Percentiles rank a stretch among this genome's conserved stretches.
Evolutionary conservation across 2,888 invertebrate species (phyloP).

Genomic region (Apomyelois bistriatella): DNA sequence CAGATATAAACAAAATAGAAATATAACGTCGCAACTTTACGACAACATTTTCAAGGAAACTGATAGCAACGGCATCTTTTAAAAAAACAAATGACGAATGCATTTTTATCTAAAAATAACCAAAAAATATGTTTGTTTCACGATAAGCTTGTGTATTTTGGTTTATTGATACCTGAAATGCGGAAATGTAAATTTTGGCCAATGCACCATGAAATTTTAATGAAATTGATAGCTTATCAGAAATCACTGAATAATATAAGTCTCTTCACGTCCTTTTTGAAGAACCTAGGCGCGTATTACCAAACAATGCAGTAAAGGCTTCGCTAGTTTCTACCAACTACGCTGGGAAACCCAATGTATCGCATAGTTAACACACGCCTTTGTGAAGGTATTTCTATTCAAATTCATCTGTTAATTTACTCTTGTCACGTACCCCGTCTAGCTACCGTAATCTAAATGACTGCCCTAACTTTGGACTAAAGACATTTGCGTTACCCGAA

Average conservation of each 20-base stretch:
- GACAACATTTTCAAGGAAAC: neutral
- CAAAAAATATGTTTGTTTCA: conserved; percentile 9
- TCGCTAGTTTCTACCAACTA: neutral
- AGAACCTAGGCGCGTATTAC: neutral
- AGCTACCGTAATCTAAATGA: conserved; percentile 16
- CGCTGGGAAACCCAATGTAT: conserved; percentile 3
- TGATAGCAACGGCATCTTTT: neutral
- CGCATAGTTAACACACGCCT: conserved; percentile 11
- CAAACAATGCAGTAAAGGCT: conserved; percentile 1
- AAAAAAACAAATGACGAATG: conserved; percentile 56
- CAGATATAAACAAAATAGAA: neutral
- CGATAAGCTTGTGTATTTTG: neutral
- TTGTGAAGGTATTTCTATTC: conserved; percentile 33
- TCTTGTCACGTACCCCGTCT: conserved; percentile 29
- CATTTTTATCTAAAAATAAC: conserved; percentile 37
- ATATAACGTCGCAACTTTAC: neutral
- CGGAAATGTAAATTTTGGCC: neutral
- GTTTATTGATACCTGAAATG: neutral
- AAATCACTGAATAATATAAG: neutral
- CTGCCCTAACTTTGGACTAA: conserved; percentile 27
- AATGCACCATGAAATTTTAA: no score
- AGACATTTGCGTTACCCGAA: neutral
- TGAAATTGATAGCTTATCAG: no score
- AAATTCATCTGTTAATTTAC: conserved; percentile 38
- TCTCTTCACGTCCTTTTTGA: neutral